Base-by-base conservation (phyloP, 2,797 vertebrate genomes). In the Gymnopithys bicolor region DNA sequence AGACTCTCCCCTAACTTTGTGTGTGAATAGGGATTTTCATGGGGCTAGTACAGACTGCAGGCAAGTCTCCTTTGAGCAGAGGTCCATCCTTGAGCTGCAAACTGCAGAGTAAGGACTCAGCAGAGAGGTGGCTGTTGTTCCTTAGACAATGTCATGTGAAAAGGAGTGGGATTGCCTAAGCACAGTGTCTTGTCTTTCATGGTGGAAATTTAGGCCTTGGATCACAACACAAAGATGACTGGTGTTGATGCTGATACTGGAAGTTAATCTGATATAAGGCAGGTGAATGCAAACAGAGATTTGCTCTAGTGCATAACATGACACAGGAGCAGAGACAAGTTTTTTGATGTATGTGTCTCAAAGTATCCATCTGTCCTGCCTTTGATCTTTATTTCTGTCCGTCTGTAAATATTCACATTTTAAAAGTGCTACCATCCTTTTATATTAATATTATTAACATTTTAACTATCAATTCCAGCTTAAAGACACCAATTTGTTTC, bases 71-170 rank as follows among this genome's bases (percentile, higher is more conserved):
- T 30, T 78, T 33, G 35, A 46, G 71, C 68, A 64, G 52, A 59
- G 19, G 35, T 28, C 71, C 32, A 25, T 10, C 18, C 60, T 32
- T 15, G 48, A 51, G 64, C 55, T 39, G 59, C 35, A 52, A 43
- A 13, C 27, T 19, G 35, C 69, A 43, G 45, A 53, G 37, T 49
- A 48, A 32, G 46, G 15, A 19, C 2, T 4, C n/a, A 33, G 58
- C 10, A 2, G 32, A 37, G 21, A 46, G 30, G 13, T 3, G 7
- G 60, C 27, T 23, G 2, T 19, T 0, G 0, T 6, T 56, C 62
- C 37, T 24, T 19, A 55, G 66, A 5, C 1, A 13, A 33, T 8
- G 1, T 6, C 0, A 0, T 0, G 10, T 63, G 27, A 39, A 32
- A 46, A 66, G 43, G 21, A 6, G 15, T 0, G 1, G 45, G 28